Evolutionary conservation across 2,113 vertebrate genomes (phyloP).

Genomic region (Heterochromis multidens): DNA sequence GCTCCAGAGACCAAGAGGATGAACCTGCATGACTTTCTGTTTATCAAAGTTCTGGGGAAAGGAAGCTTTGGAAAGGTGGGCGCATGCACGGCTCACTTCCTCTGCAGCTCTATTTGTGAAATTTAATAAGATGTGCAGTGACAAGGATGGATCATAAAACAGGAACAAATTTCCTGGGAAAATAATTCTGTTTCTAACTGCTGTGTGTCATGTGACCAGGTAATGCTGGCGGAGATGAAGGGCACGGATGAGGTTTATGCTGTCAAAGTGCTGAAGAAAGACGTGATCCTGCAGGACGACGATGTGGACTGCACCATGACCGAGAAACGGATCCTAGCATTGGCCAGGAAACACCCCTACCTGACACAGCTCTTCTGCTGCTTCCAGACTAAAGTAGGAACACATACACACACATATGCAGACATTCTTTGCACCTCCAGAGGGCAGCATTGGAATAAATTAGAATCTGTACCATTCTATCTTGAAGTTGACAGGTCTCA

Average conservation of each 20-base stretch:
- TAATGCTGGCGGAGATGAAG: constrained; percentile 94
- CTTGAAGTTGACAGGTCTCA: rapidly evolving
- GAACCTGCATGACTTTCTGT: constrained; percentile 88
- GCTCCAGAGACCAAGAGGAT: constrained; percentile 81
- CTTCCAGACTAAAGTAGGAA: constrained; percentile 91
- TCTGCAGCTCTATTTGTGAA: neutral
- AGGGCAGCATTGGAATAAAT: neutral
- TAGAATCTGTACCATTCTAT: rapidly evolving
- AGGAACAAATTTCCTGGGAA: rapidly evolving
- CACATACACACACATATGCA: neutral
- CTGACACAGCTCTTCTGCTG: constrained; percentile 97
- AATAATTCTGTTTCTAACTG: neutral
- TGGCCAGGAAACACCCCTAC: constrained; percentile 92
- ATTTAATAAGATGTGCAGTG: neutral
- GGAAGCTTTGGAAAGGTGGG: constrained; percentile 97
- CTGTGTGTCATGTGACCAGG: constrained; percentile 70
- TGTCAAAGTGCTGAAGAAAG: constrained; percentile 96
- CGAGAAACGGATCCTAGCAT: constrained; percentile 92
- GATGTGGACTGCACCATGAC: constrained; percentile 98
- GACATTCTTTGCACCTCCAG: neutral
- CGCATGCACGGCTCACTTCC: neutral
- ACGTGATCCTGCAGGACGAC: constrained; percentile 95
- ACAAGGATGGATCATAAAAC: neutral
- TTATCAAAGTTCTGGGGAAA: constrained; percentile 98
- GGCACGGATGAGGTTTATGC: constrained; percentile 95